Conservation (phyloP, 2,797 vertebrate species). For the Sciurus carolinensis region DNA sequence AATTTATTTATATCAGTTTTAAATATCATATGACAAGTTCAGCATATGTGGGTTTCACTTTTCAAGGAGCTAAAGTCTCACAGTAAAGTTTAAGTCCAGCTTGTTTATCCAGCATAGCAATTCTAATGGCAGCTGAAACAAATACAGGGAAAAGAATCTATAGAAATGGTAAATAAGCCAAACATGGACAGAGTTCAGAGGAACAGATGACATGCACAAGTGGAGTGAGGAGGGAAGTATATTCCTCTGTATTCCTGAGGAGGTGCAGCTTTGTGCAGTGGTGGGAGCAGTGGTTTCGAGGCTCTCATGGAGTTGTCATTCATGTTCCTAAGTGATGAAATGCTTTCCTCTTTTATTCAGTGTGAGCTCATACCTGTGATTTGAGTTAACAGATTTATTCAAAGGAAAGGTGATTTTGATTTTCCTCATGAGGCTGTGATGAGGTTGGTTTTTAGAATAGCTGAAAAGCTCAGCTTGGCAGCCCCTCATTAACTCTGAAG, state of each 20-base stretch:
- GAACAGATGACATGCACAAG: background rate
- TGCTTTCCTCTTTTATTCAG: background rate
- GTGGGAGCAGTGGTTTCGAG: background rate
- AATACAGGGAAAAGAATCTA: background rate
- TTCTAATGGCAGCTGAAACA: background rate
- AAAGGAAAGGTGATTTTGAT: conserved; percentile 40
- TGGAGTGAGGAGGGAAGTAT: background rate
- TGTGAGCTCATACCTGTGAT: background rate
- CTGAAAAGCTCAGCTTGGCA: background rate
- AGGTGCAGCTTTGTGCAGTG: background rate
- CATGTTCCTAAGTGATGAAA: background rate
- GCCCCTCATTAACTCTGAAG: background rate
- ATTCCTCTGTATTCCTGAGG: background rate
- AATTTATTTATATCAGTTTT: conserved; percentile 26
- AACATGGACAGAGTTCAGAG: background rate
- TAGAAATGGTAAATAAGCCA: conserved; percentile 4
- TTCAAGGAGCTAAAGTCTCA: conserved; percentile 15
- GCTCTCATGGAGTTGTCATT: background rate
- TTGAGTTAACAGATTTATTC: conserved; percentile 25
- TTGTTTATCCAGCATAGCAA: background rate
- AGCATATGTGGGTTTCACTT: conserved; percentile 10
- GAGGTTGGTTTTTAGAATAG: background rate
- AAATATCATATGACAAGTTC: background rate
- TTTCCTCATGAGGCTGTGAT: background rate
- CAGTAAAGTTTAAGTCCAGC: conserved; percentile 15